Conservation (phyloP, 1,140 invertebrate species). For the Hypothenemus hampei region DNA sequence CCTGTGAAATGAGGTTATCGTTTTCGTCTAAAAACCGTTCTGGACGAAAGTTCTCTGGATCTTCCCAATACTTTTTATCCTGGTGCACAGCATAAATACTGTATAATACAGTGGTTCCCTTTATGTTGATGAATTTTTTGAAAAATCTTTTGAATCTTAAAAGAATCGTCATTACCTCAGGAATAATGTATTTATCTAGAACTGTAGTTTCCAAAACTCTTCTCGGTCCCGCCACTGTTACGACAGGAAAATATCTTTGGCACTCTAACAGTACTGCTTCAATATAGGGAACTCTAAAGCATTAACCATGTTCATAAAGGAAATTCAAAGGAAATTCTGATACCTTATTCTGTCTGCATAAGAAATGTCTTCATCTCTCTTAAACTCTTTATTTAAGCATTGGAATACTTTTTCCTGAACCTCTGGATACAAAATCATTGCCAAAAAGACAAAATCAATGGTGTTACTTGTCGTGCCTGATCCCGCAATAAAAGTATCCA, state of each 20-base stretch:
- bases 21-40: conserved; percentile 33
- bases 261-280: background rate
- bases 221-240: background rate
- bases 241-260: too few species aligned
- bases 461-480: background rate
- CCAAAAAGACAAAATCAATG: background rate
- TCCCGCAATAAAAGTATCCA: background rate
- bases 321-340: background rate
- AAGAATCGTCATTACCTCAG: background rate
- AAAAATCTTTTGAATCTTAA: background rate
- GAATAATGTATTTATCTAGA: conserved; percentile 52
- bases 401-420: background rate
- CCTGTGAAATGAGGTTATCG: conserved; percentile 53
- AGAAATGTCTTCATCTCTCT: background rate
- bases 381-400: background rate
- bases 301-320: background rate
- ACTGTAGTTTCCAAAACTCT: conserved; percentile 51
- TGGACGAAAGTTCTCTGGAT: background rate
- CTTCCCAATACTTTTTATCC: background rate
- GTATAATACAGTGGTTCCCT: background rate
- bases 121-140: background rate
- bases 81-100: background rate
- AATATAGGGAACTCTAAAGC: background rate
- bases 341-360: background rate
- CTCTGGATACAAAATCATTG: background rate